These are phyloP conservation scores for Trichosurus vulpecula DNA, from an alignment of 2,797 vertebrate species.

Conservation along the genomic window DNA sequence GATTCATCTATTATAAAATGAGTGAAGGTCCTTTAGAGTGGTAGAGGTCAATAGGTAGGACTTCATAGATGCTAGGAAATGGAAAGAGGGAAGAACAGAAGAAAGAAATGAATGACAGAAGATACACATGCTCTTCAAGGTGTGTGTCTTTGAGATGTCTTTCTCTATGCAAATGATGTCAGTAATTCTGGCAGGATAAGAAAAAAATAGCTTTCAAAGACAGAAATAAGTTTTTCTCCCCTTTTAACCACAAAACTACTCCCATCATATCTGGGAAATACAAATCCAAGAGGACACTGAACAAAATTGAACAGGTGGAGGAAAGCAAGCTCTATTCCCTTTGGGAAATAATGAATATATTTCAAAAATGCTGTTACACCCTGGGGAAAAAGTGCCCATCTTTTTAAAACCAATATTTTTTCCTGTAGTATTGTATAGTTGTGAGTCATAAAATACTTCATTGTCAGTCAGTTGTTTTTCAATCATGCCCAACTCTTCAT, in stretches of 20 bases:
- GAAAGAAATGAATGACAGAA: background rate
- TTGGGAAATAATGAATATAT: background rate
- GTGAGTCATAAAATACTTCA: background rate
- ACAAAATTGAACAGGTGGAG: background rate
- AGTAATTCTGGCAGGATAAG: background rate
- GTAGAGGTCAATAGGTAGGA: background rate
- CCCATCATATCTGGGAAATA: background rate
- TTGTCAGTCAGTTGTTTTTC: background rate
- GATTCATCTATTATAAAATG: background rate
- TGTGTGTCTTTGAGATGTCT: background rate
- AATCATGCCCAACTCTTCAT: background rate
- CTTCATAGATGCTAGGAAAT: background rate
- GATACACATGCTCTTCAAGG: background rate
- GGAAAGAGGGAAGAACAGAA: background rate
- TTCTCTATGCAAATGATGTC: background rate
- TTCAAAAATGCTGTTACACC: background rate
- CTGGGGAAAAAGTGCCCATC: background rate
- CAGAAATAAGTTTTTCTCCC: background rate
- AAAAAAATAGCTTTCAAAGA: background rate
- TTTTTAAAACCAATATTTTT: background rate
- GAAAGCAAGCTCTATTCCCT: background rate
- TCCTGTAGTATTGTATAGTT: background rate
- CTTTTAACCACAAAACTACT: background rate
- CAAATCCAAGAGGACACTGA: background rate
- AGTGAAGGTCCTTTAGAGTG: background rate